Base-by-base conservation (phyloP, 2,888 invertebrate species). In the Rhogogaster chlorosoma region DNA sequence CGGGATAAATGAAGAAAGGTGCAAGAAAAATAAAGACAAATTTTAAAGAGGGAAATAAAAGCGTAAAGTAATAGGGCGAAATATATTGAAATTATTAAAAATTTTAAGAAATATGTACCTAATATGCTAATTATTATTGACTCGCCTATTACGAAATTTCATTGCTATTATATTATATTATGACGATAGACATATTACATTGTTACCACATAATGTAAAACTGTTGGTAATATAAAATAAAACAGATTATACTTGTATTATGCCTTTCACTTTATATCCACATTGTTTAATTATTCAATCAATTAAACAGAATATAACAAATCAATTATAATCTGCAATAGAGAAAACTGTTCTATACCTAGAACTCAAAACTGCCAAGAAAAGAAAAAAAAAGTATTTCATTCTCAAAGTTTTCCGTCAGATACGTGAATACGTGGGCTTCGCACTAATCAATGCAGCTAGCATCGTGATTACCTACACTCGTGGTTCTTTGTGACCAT, bases 151-250 rank as follows among this genome's bases (percentile, higher is more conserved):
- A 89, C 88, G 89, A 88, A 91, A 90, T 91, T 90, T 87, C 89
- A 91, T 88, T 88, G 91, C 91, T 91, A 91, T 61, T 80, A 83
- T 86, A 75, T 80, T 86, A 86, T 85, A 87, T 82, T 85, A 90
- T 87, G 87, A 77, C 29, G 49, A 89, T 90, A 90, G 90, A 90
- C 84, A 90, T 88, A 90, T 90, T 90, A 91, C 88, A 90, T 90
- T 91, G 91, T 91, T 91, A 90, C 91, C 89, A 89, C 90, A 90
- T 90, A 87, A 89, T 91, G 91, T 91, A 91, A 90, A 89, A 90
- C 89, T 91, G 91, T 91, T 91, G 91, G 90, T 91, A 90, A 91
- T 90, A 91, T 90, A 91, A 90, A 92, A 92, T 91, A 91, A 91
- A 91, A 88, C 90, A 90, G 89, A 90, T 90, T 91, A 91, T 91